A percentile compares a stretch with the other conserved stretches of the same genome.
Evolutionary conservation across 2,797 vertebrate genomes (phyloP).

Genomic region (Siniperca obscura): DNA sequence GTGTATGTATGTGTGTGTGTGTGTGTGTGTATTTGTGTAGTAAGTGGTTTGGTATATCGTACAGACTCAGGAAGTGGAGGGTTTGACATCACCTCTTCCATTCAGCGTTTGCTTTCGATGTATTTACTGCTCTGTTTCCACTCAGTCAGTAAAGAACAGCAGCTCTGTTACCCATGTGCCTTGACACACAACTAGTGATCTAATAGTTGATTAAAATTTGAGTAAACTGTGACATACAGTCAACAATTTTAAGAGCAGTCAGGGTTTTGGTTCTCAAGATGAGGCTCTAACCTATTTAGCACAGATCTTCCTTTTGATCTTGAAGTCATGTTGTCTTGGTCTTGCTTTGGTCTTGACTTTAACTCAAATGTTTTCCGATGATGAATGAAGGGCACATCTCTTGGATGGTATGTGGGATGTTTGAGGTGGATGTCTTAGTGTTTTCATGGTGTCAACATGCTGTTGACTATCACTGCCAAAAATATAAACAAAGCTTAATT

Average conservation of each 20-base stretch:
- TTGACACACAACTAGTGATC: neutral
- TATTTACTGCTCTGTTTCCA: conserved; percentile 70
- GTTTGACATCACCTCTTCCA: conserved; percentile 81
- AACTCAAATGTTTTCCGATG: neutral
- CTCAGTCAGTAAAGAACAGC: conserved; percentile 39
- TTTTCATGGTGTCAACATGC: neutral
- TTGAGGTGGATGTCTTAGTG: neutral
- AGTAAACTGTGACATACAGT: neutral
- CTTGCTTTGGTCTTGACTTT: neutral
- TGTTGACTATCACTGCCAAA: neutral
- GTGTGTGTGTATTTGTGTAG: conserved; percentile 48
- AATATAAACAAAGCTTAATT: neutral
- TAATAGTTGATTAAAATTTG: conserved; percentile 12
- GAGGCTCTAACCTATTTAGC: neutral
- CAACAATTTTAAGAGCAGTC: neutral
- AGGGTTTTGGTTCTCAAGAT: neutral
- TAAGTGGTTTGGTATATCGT: conserved; percentile 54
- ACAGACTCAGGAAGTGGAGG: conserved; percentile 77
- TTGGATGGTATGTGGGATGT: neutral
- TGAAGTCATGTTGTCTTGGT: neutral
- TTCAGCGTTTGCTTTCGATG: conserved; percentile 60
- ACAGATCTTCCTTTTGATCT: neutral
- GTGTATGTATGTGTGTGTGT: conserved; percentile 12
- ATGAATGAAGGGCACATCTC: neutral
- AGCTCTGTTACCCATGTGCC: conserved; percentile 17